Conservation (phyloP, 1,140 invertebrate species). For the Drosophila ananassae region DNA sequence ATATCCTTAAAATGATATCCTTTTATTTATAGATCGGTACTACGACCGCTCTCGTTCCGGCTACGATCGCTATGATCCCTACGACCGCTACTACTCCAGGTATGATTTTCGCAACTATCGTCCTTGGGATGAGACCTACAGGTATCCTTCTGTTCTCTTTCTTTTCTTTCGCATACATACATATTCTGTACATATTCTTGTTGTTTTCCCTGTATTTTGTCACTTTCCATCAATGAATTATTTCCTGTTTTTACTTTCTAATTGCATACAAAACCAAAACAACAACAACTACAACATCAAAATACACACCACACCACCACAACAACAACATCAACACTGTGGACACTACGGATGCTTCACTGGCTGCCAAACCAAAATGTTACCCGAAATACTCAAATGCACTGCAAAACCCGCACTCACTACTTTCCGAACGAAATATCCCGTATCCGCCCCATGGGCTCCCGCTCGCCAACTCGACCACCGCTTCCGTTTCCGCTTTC, state of each 20-base stretch:
- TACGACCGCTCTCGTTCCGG: slow-evolving; percentile 68
- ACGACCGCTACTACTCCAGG: slow-evolving; percentile 82
- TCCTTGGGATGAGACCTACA: slow-evolving; percentile 84
- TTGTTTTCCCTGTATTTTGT: slow-evolving; percentile 6
- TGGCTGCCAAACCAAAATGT: slow-evolving; percentile 29
- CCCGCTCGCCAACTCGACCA: slow-evolving; percentile 16
- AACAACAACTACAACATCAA: slow-evolving; percentile 44
- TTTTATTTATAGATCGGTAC: slow-evolving; percentile 64
- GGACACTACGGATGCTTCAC: slow-evolving; percentile 60
- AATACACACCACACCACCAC: slow-evolving; percentile 48
- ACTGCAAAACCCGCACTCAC: slow-evolving; percentile 50
- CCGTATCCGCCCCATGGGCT: slow-evolving; percentile 34
- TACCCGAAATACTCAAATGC: slow-evolving; percentile 32
- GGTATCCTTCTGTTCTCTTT: slow-evolving; percentile 67
- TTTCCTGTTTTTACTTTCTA: slow-evolving; percentile 59
- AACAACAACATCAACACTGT: slow-evolving; percentile 46
- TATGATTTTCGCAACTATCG: slow-evolving; percentile 84
- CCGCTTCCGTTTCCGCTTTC: slow-evolving; percentile 39
- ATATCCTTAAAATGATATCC: background rate
- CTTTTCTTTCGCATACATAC: slow-evolving; percentile 8
- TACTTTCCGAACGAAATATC: slow-evolving; percentile 25
- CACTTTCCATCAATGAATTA: slow-evolving; percentile 26
- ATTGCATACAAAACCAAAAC: slow-evolving; percentile 68
- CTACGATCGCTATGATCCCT: slow-evolving; percentile 77
- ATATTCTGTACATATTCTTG: slow-evolving; percentile 22